Evolutionary conservation across 2,888 invertebrate species (phyloP), one percentile per base, ranked within the genome.

Genomic region (Schrankia costaestrigalis): DNA sequence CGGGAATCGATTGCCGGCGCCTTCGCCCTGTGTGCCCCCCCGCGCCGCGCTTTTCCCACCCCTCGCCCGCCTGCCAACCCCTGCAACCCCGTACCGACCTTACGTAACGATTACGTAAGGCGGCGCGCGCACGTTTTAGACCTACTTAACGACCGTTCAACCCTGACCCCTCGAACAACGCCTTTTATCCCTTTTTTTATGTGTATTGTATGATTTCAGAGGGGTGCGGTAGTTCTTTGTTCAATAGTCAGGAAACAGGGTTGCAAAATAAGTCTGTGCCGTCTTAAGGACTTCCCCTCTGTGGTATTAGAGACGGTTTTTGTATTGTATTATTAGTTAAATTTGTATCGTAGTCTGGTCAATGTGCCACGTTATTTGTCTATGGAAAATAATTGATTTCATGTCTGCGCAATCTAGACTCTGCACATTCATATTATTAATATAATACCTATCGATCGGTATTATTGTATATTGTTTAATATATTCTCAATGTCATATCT

Each of bases 41-140:
- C 52, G 41, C 49, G 44, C 44, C 50, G 38, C 42, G 46, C 52
- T 35, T 41, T 36, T 60, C 56, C 56, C 36, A 41, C 62, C 59
- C 55, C 58, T 39, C 71, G 46, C 56, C 41, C 62, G 54, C 63
- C 54, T 48, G 46, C 52, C 48, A 55, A 69, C 77, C 81, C 64
- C 75, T 65, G 66, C 74, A 71, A 71, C 77, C 73, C 76, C 69
- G 56, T 46, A 49, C 57, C 52, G 69, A 63, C 74, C 72, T 85
- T 84, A 85, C 79, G 75, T 86, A 85, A 85, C 70, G 75, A 78
- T 85, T 85, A 78, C 81, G 77, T 81, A 85, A 85, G 59, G 41
- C 56, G 61, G 82, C 82, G 85, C 83, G 84, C 84, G 85, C 84
- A 83, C 43, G 40, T 37, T 60, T 63, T 56, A 60, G 66, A 69